Evolutionary conservation across 2,113 vertebrate genomes (phyloP), one percentile per base, ranked within the genome.

Genomic region (Grammomys dolichurus): DNA sequence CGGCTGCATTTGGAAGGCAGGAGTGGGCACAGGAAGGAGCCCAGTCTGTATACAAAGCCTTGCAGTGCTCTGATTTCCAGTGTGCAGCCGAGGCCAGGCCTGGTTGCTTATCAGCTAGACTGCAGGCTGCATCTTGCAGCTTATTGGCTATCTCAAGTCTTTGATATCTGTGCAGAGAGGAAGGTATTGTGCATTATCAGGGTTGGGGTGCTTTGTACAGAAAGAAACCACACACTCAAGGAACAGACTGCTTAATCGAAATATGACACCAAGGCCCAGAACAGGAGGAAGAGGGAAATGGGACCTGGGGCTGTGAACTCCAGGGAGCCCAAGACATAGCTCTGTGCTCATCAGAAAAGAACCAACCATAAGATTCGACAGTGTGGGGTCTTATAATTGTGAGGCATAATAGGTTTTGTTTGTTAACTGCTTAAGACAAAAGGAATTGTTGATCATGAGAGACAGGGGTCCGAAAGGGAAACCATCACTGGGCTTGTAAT

Each of bases 381-480:
- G 77, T 26, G 87, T 40, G 58, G 77, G 4, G 51, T 40, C 73
- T 93, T 88, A 58, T 0, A 24, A 19, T 36, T 94, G n/a, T 87
- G 95, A 82, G 67, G 56, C 80, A 89, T 87, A 60, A 40, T 87
- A 89, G 40, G 19, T 87, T 91, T 92, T 96, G 78, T 95, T 93
- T 94, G 89, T 96, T 94, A 90, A 86, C 58, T 95, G 54, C 92
- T 93, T 89, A 89, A 28, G 43, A 63, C 65, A 65, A 12, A 12
- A 28, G 70, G 33, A 97, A 84, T 65, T 94, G 7, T 84, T 97
- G 78, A 70, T 89, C 82, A 80, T 85, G 73, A 95, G 22, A 94
- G n/a, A 92, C 82, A 93, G 95, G 96, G 70, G 80, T 80, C 91
- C 87, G 43, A 87, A 86, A 95, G 95, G 89, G 94, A 95, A 96